These are phyloP conservation scores for Oreochromis tanganicae DNA, from an alignment of 2,113 vertebrate species.

Conservation along the genomic window DNA sequence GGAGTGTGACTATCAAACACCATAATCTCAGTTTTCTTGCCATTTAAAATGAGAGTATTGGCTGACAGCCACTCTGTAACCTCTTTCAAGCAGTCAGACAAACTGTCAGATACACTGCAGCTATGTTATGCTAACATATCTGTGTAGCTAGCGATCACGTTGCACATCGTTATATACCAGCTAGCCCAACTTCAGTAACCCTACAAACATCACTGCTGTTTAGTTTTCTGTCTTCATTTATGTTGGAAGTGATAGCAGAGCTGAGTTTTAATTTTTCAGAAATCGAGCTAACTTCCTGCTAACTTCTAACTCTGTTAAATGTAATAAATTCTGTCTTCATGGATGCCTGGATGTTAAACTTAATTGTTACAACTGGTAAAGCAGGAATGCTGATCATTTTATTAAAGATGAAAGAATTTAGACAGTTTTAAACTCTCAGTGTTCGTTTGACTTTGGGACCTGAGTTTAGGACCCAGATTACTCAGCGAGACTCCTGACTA, in stretches of 20 bases:
- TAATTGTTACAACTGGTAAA: background rate
- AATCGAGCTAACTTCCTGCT: background rate
- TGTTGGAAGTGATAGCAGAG: accelerated
- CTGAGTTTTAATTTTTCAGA: background rate
- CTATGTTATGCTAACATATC: background rate
- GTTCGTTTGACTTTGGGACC: background rate
- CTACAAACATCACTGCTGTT: background rate
- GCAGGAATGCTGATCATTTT: accelerated
- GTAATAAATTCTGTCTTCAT: accelerated
- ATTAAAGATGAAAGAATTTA: background rate
- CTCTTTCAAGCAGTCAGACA: too few species aligned
- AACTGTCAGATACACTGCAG: too few species aligned
- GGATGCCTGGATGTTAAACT: background rate
- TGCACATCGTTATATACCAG: accelerated
- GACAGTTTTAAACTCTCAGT: background rate
- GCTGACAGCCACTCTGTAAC: too few species aligned
- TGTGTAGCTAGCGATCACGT: background rate
- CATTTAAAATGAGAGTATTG: too few species aligned
- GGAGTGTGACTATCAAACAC: too few species aligned
- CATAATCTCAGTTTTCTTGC: too few species aligned
- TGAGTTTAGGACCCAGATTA: background rate
- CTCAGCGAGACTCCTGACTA: background rate
- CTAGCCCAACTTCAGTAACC: background rate
- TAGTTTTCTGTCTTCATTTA: background rate
- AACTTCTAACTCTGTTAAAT: accelerated